Base-by-base conservation (phyloP, 2,113 vertebrate genomes). In the Caranx melampygus region DNA sequence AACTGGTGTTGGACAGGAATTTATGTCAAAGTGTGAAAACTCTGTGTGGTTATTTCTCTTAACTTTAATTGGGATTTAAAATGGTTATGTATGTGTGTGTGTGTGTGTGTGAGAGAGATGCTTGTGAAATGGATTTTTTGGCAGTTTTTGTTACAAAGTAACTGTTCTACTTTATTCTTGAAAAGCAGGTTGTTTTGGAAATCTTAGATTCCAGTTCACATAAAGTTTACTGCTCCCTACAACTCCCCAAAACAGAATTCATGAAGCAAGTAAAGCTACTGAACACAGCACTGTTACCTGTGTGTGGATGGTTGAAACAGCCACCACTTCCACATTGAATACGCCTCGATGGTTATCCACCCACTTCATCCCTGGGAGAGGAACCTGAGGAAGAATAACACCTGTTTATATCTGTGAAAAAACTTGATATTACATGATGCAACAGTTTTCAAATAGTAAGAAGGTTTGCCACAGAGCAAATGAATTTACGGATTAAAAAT, bases 261-360 rank as follows among this genome's bases (percentile, higher is more conserved):
- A 12, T 44, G 31, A 60, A 68, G 42, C 5, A 5, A 40, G 16
- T 44, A 35, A 60, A 68, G 42, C 5, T 6, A 15, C 13, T 64
- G 72, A n/a, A 75, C 33, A 72, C 6, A 62, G 70, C 35, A 15
- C 2, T 20, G 18, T 83, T 93, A 99, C 98, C 96, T 99, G 98
- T 40, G 97, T 99, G 83, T 99, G 98, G 65, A 99, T 92, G 21
- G 97, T 94, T 74, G 98, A 99, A 33, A 96, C 97, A 59, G 98
- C 78, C 74, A 97, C 95, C 47, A 99, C 97, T 87, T 99, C 98
- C 6, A 99, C 97, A 0, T 98, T 99, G 90, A 99, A 99, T 34
- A 99, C 97, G 16, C 97, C 98, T 94, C 98, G 96, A 90, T 99
- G 98, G 91, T 99, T 99, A 92, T 99, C 98, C 31, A 99, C 98